Percentiles rank a stretch among this genome's conserved stretches.
These are phyloP conservation scores for Dromius quadrimaculatus DNA, from an alignment of 2,888 invertebrate genomes.

Conservation along the genomic window DNA sequence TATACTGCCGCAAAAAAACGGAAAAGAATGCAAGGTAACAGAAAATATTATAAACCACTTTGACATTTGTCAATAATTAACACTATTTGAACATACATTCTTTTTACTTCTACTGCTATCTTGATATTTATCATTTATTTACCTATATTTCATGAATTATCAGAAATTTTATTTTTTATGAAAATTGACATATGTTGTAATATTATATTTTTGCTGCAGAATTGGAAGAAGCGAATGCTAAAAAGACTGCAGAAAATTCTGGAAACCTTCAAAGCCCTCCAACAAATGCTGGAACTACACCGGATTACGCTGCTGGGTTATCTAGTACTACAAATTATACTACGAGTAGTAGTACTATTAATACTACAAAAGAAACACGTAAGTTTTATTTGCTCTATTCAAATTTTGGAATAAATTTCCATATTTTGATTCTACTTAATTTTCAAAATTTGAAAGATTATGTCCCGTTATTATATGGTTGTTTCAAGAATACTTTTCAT, in stretches of 20 bases:
- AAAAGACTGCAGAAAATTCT: constrained; percentile 71
- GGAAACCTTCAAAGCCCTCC: constrained; percentile 61
- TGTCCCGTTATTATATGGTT: constrained; percentile 55
- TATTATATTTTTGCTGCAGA: too few species aligned
- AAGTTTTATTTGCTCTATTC: too few species aligned
- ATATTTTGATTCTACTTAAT: not conserved
- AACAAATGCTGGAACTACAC: constrained; percentile 69
- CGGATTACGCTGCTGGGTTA: constrained; percentile 87
- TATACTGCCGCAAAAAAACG: constrained; percentile 89
- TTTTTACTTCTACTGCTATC: too few species aligned
- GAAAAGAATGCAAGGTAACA: constrained; percentile 83
- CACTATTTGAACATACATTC: too few species aligned
- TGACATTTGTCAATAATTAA: too few species aligned
- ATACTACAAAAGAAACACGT: constrained; percentile 41
- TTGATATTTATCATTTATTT: too few species aligned
- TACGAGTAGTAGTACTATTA: constrained; percentile 57
- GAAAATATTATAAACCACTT: too few species aligned
- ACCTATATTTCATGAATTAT: too few species aligned
- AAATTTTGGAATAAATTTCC: too few species aligned
- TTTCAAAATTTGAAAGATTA: not conserved
- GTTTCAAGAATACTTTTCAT: too few species aligned
- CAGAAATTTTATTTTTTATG: too few species aligned
- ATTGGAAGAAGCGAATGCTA: constrained; percentile 74
- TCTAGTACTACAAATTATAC: constrained; percentile 70
- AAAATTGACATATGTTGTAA: too few species aligned